Conservation (phyloP, 2,888 invertebrate species). For the Drosophila heteroneura region DNA sequence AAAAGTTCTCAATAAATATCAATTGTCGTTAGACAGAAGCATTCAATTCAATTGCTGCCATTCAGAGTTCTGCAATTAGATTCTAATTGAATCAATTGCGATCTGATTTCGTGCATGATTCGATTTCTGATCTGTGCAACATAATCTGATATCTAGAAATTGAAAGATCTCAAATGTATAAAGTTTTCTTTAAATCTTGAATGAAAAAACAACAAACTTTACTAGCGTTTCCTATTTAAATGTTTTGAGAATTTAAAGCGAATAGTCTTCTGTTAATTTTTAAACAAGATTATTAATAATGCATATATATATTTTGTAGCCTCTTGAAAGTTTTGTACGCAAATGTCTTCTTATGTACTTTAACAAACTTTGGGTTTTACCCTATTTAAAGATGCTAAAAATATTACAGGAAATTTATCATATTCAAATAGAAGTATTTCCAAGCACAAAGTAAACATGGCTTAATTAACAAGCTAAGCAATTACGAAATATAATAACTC, state of each 20-base stretch:
- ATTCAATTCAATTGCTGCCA: conserved; percentile 11
- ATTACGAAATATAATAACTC: neutral
- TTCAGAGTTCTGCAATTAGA: conserved; percentile 12
- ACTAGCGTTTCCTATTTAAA: neutral
- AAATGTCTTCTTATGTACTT: neutral
- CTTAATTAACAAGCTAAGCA: neutral
- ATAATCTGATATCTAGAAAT: conserved; percentile 5
- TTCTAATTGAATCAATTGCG: conserved; percentile 41
- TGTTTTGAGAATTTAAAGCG: neutral
- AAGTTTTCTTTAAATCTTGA: neutral
- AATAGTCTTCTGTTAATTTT: neutral
- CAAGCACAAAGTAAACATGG: neutral
- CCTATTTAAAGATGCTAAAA: neutral
- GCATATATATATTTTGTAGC: neutral
- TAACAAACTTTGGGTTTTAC: neutral
- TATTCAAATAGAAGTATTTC: neutral
- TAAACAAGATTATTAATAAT: neutral
- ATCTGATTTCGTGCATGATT: conserved; percentile 9
- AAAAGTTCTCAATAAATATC: conserved; percentile 29
- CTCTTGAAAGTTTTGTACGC: neutral
- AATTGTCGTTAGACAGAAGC: conserved; percentile 21
- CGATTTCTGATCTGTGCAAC: conserved; percentile 3
- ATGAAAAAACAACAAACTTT: neutral
- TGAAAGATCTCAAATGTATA: neutral
- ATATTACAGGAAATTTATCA: neutral